Conservation (phyloP, 2,113 vertebrate species). For the Archocentrus centrarchus region DNA sequence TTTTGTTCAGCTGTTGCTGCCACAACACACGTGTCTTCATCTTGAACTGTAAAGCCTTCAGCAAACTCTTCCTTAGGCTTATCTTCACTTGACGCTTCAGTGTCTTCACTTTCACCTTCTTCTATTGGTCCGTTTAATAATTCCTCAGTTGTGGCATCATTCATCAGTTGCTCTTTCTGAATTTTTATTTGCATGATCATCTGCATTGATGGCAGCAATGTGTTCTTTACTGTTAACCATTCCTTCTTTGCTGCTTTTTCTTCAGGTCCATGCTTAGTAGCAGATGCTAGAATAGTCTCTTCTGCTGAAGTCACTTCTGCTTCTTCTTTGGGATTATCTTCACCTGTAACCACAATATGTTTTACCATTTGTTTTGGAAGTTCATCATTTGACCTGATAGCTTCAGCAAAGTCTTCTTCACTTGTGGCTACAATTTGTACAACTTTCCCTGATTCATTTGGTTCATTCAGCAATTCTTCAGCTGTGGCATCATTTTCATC, state of each 20-base stretch:
- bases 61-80: neutral
- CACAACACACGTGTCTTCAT: neutral
- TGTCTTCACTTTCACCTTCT: constrained; percentile 7
- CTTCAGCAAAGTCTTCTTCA: constrained; percentile 12
- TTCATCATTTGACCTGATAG: neutral
- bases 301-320: neutral
- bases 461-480: neutral
- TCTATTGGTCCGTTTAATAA: neutral
- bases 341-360: neutral
- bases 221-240: constrained; percentile 9
- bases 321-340: neutral
- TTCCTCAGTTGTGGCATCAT: neutral
- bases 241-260: neutral
- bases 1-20: neutral
- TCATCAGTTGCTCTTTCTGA: neutral
- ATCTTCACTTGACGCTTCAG: neutral
- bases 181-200: neutral
- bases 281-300: neutral
- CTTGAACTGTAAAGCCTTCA: neutral
- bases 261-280: neutral
- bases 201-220: constrained; percentile 9
- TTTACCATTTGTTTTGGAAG: neutral
- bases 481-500: neutral
- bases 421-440: neutral
- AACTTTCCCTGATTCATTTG: neutral